These are phyloP conservation scores for Pheosia gnoma DNA, from an alignment of 2,888 invertebrate species.

Conservation along the genomic window DNA sequence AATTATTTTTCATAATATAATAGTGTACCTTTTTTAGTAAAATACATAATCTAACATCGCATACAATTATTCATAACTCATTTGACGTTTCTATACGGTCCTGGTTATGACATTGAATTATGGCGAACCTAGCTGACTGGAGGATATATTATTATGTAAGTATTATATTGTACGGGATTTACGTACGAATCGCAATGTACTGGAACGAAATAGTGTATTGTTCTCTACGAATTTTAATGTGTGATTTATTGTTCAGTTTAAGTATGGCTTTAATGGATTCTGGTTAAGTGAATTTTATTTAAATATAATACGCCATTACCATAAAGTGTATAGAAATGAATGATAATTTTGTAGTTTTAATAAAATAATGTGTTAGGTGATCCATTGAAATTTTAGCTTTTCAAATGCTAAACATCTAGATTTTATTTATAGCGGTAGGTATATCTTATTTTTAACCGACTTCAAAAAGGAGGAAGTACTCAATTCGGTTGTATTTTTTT, in stretches of 20 bases:
- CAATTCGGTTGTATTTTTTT: no score
- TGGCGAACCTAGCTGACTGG: slow-evolving; percentile 25
- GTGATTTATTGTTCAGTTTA: slow-evolving; percentile 32
- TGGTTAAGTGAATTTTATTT: slow-evolving; percentile 19
- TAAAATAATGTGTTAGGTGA: no score
- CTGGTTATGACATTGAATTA: slow-evolving; percentile 44
- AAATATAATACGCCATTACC: slow-evolving; percentile 5
- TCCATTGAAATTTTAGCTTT: no score
- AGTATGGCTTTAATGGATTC: slow-evolving; percentile 16
- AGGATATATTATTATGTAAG: slow-evolving; percentile 36
- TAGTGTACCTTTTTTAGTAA: not conserved
- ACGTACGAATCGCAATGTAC: slow-evolving; percentile 43
- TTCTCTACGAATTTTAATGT: slow-evolving; percentile 30
- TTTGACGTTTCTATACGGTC: slow-evolving; percentile 36
- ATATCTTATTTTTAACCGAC: no score
- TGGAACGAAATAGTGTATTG: slow-evolving; percentile 46
- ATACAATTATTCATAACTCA: slow-evolving; percentile 42
- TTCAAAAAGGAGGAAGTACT: no score
- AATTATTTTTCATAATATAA: not conserved
- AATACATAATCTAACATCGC: slow-evolving; percentile 20
- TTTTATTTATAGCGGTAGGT: no score
- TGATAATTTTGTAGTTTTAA: not conserved
- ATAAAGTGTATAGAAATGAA: not conserved
- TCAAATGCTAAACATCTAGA: no score
- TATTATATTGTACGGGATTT: slow-evolving; percentile 43